phyloP scores from a whole-genome alignment of 2,113 vertebrate species.

The Festucalex cinctus region DNA sequence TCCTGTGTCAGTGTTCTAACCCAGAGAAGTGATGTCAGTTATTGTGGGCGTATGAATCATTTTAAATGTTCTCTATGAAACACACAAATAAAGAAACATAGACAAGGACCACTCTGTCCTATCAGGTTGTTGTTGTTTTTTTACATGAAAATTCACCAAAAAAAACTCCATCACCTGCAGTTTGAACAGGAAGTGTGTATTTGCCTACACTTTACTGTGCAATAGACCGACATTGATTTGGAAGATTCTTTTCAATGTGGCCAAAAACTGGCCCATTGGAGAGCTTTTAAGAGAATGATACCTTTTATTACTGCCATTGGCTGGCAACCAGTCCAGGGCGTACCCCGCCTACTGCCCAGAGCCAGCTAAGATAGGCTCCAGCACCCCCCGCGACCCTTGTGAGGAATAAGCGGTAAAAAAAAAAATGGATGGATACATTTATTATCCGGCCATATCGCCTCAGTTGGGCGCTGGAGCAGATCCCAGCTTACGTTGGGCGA shows the following conservation, averaged over 20 bases:
- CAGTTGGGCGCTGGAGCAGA: no score
- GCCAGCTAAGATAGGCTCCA: no score
- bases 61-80: conserved; percentile 78
- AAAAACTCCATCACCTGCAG: not conserved
- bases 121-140: conserved; percentile 1
- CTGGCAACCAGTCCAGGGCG: no score
- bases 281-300: not conserved
- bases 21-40: conserved; percentile 75
- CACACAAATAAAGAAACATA: conserved; percentile 75
- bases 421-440: no score
- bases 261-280: not conserved
- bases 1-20: conserved; percentile 77
- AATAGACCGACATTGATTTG: not conserved
- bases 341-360: no score
- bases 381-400: no score
- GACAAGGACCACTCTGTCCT: conserved; percentile 33
- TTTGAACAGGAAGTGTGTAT: not conserved
- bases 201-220: not conserved
- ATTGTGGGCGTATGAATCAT: conserved; percentile 73
- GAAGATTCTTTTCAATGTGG: not conserved
- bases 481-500: no score
- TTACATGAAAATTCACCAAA: not conserved
- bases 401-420: no score
- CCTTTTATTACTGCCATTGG: no score
- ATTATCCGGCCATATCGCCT: no score